A percentile compares a stretch with the other conserved stretches of the same genome.
Evolutionary conservation across 2,888 invertebrate genomes (phyloP).

Genomic region (Drosophila paucipuncta): DNA sequence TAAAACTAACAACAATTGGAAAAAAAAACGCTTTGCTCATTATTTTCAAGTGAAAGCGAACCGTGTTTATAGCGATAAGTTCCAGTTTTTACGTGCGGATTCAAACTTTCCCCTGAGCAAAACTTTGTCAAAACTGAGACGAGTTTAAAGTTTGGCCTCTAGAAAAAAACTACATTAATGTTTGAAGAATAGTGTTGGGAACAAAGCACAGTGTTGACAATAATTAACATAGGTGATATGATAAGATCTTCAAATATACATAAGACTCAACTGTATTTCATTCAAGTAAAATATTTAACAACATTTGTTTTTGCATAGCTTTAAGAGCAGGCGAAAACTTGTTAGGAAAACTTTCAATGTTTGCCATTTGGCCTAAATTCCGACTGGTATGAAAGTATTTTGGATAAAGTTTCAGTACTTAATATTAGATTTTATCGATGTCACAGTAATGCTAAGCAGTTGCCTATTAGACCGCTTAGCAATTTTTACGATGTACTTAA

Average conservation of each 20-base stretch:
- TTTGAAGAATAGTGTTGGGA: not conserved
- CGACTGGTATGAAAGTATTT: constrained; percentile 22
- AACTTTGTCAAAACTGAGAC: not conserved
- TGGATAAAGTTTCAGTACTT: constrained; percentile 24
- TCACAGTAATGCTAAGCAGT: not conserved
- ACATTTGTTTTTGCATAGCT: not conserved
- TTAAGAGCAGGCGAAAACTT: not conserved
- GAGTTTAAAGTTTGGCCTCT: not conserved
- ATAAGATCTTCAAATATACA: not conserved
- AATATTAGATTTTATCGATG: constrained; percentile 13
- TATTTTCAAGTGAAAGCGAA: not conserved
- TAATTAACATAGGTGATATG: not conserved
- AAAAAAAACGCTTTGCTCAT: not conserved
- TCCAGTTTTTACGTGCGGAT: not conserved
- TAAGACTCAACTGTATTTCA: not conserved
- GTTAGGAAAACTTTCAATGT: constrained; percentile 3
- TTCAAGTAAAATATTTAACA: not conserved
- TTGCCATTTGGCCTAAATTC: constrained; percentile 12
- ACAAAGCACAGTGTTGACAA: not conserved
- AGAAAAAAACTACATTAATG: not conserved
- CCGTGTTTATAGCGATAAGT: not conserved
- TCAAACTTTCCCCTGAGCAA: not conserved
- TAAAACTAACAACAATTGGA: too few species aligned
- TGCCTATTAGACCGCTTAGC: constrained; percentile 57
- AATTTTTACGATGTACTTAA: constrained; percentile 67